Base-by-base conservation (phyloP, 2,797 vertebrate genomes). In the Enteromius mattozi region DNA sequence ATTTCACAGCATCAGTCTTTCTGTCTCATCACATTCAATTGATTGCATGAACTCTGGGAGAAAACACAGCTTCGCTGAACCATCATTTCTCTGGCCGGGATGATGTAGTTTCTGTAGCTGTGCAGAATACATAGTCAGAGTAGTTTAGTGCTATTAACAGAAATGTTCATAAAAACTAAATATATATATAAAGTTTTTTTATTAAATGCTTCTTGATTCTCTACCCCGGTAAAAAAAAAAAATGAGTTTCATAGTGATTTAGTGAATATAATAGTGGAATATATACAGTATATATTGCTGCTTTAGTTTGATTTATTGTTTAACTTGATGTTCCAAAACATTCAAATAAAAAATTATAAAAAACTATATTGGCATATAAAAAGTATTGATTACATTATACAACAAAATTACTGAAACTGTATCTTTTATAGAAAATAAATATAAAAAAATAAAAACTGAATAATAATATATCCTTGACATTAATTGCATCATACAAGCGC, bases 1-100 rank as follows among this genome's bases (percentile, higher is more conserved):
- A 21, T 51, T 54, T 72, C 45, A 72, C 45, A 30, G 42, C 24
- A 2, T 72, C 70, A 49, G 71, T 51, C 71, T 75, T 54, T 54
- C 47, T 35, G 72, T 75, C 49, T 54, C 72, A 21, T 75, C 71
- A 51, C 27, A 74, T 75, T 74, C 4, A 30, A 3, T 33, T 35
- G 47, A 12, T 45, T 17, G 4, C 27, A 33, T 45, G 40, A 71
- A 10, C 70, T 30, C 42, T 10, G 61, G 30, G 63, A 33, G 63
- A 33, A 65, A 69, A 69, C 33, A 68, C 33, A n/a, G 35, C 35
- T 69, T 21, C 2, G 47, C 71, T 35, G 4, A 75, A n/a, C 8
- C 71, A 54, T 75, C 71, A 7, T 14, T 49, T 75, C 27, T 75
- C 17, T 74, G 27, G 14, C n/a, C 3, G 10, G 6, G 66, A 16